Evolutionary conservation across 2,113 vertebrate genomes (phyloP), one percentile per base, ranked within the genome.

Genomic region (Telmatochromis brachygnathus): DNA sequence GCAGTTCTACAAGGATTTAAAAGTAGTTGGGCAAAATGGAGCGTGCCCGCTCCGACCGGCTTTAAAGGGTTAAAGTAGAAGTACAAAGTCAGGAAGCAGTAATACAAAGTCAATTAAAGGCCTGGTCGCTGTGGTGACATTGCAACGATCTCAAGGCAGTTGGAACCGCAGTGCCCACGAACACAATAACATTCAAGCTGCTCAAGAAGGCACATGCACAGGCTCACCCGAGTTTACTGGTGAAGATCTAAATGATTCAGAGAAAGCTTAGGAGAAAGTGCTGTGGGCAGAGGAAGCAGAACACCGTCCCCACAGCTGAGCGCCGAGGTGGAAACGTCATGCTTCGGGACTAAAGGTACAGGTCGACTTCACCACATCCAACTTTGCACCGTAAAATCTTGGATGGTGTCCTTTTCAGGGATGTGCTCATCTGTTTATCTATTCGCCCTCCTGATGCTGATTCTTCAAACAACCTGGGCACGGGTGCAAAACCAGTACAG

Each of bases 31-130:
- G 6, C 39, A 45, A 45, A 14, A 45, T 6, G 0, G 42, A 45
- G 42, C 42, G 6, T 14, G 42, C 39, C 0, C 0, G 42, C 42
- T 45, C 42, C 0, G 42, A 45, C 13, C 0, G 0, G 3, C 0
- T 45, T 45, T 45, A 45, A 14, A 14, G 42, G 42, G 42, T 45
- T 45, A 23, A 35, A 12, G 19, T 12, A 14, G 12, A 13, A 23
- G n/a, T 7, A 68, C 62, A 11, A 13, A 35, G 60, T 37, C 60
- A 33, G 33, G 33, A 33, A 33, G 33, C 33, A 33, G 33, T 33
- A 33, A 33, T 7, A 65, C 60, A 10, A 12, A 37, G 62, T 39
- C 62, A 3, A 37, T 37, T 0, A 37, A 35, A 11, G 4, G 33
- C 17, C 19, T 37, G 17, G 56, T 65, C 4, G 33, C 11, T 11